Evolutionary conservation across 2,797 vertebrate genomes (phyloP).

Genomic region (Chanos chanos): DNA sequence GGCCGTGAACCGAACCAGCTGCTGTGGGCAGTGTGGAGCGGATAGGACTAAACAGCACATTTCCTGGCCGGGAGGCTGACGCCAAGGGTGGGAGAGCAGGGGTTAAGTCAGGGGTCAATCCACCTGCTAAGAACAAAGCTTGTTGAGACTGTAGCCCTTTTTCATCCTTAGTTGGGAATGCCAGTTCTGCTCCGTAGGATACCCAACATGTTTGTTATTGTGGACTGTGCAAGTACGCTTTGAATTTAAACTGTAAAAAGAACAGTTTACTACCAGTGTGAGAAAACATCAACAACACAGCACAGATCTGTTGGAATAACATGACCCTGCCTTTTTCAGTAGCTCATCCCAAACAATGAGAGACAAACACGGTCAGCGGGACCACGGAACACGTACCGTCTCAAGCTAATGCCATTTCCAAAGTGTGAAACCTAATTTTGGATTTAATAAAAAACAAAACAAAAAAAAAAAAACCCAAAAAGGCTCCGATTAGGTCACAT

Average conservation of each 20-base stretch:
- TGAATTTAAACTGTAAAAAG: slow-evolving; percentile 36
- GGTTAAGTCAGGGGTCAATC: slow-evolving; percentile 50
- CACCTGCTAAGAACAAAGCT: slow-evolving; percentile 60
- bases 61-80: slow-evolving; percentile 42
- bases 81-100: slow-evolving; percentile 10
- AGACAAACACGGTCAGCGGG: slow-evolving; percentile 40
- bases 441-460: slow-evolving; percentile 16
- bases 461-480: slow-evolving; percentile 16
- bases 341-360: slow-evolving; percentile 29
- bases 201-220: slow-evolving; percentile 49
- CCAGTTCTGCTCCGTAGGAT: slow-evolving; percentile 42
- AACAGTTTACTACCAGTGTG: slow-evolving; percentile 27
- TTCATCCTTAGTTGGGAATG: slow-evolving; percentile 29
- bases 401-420: slow-evolving; percentile 9
- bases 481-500: too few species aligned
- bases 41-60: slow-evolving; percentile 38
- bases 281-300: slow-evolving; percentile 24
- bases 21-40: slow-evolving; percentile 23
- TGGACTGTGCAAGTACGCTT: slow-evolving; percentile 32
- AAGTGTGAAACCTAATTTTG: slow-evolving; percentile 23
- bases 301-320: slow-evolving; percentile 42
- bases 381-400: slow-evolving; percentile 19
- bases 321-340: slow-evolving; percentile 21
- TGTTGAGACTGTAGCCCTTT: slow-evolving; percentile 32
- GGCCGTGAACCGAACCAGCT: too few species aligned